phyloP scores from a whole-genome alignment of 2,888 invertebrate genomes.

The Aspidiotus destructor region DNA sequence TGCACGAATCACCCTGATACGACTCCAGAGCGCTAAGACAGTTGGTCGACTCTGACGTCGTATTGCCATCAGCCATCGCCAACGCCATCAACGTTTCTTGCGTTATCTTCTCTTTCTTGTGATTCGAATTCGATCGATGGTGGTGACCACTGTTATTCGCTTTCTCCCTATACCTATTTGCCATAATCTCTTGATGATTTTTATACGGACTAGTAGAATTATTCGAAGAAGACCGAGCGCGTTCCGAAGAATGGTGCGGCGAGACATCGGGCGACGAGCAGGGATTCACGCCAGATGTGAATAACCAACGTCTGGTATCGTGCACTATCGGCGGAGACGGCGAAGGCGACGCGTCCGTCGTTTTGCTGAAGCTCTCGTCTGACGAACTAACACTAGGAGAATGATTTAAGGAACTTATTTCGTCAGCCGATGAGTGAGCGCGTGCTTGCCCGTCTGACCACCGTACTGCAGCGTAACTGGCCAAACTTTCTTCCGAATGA shows the following conservation, averaged over 20 bases:
- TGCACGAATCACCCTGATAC: slow-evolving; percentile 31
- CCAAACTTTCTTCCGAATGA: slow-evolving; percentile 51
- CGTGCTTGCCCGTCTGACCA: slow-evolving; percentile 41
- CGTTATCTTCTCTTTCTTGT: slow-evolving; percentile 29
- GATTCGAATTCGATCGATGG: slow-evolving; percentile 25
- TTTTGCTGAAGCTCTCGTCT: slow-evolving; percentile 73
- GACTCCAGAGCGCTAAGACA: slow-evolving; percentile 31
- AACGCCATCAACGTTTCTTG: slow-evolving; percentile 26
- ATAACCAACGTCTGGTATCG: slow-evolving; percentile 50
- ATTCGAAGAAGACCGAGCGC: slow-evolving; percentile 11
- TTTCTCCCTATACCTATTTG: slow-evolving; percentile 4
- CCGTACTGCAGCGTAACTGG: slow-evolving; percentile 23
- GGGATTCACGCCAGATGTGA: slow-evolving; percentile 50
- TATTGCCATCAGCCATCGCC: slow-evolving; percentile 38
- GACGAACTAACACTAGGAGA: slow-evolving; percentile 68
- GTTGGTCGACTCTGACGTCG: slow-evolving; percentile 32
- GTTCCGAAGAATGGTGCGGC: slow-evolving; percentile 38
- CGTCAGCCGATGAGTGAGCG: slow-evolving; percentile 70
- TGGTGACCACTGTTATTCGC: slow-evolving; percentile 3
- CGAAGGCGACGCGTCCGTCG: slow-evolving; percentile 60
- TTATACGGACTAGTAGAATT: slow-evolving; percentile 7
- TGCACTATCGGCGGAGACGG: slow-evolving; percentile 46
- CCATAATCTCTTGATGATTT: not conserved
- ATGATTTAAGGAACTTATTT: slow-evolving; percentile 68
- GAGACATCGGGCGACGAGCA: slow-evolving; percentile 44